These are phyloP conservation scores for Patella caerulea DNA, from an alignment of 2,888 invertebrate species.

Conservation along the genomic window DNA sequence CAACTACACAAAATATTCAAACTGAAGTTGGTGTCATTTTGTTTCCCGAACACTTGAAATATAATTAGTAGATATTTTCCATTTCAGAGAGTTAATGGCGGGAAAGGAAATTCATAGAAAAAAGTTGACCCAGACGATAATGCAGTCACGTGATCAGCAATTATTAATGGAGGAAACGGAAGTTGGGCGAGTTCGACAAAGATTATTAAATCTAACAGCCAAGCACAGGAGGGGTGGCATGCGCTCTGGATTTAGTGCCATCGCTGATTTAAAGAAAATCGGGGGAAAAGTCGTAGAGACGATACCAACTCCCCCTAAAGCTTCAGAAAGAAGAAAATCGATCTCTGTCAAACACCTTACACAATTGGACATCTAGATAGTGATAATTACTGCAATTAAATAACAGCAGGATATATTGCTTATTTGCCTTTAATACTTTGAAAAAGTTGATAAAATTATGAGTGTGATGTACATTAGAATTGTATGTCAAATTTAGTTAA, in stretches of 20 bases:
- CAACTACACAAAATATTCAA: slow-evolving; percentile 4
- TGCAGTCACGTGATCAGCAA: slow-evolving; percentile 46
- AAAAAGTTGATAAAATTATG: no score
- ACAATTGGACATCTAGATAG: no score
- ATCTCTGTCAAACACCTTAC: no score
- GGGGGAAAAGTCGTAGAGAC: neutral
- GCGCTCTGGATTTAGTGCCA: neutral
- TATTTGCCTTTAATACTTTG: no score
- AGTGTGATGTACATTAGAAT: no score
- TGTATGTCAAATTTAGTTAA: no score
- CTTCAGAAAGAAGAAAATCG: no score
- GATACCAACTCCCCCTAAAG: no score
- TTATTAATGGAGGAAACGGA: slow-evolving; percentile 59
- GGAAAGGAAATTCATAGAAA: slow-evolving; percentile 58
- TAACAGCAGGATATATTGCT: no score
- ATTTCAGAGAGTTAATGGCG: slow-evolving; percentile 58
- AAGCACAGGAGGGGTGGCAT: slow-evolving; percentile 47
- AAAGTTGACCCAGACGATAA: slow-evolving; percentile 54
- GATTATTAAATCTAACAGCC: slow-evolving; percentile 55
- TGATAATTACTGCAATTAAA: no score
- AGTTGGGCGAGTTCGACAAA: slow-evolving; percentile 53
- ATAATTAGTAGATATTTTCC: neutral
- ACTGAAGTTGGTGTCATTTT: neutral
- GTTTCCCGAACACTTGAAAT: neutral
- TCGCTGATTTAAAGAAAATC: neutral